Evolutionary conservation across 2,888 invertebrate genomes (phyloP), one percentile per base, ranked within the genome.

Genomic region (Rhorus exstirpatorius): DNA sequence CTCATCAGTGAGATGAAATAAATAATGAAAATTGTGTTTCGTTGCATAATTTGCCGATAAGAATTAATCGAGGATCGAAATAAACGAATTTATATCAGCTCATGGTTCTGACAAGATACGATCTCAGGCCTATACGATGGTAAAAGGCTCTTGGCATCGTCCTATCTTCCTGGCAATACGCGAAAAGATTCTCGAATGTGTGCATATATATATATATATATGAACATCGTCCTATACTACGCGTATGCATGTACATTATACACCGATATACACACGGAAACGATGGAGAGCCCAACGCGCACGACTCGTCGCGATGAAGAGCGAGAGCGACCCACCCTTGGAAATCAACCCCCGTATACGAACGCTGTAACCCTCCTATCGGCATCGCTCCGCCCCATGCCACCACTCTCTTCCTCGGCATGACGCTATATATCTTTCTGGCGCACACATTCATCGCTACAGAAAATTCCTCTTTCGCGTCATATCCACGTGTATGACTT

Each of bases 361-460:
- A 87, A 88, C 89, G 89, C 89, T 90, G 89, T 90, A 90, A 89
- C 91, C 92, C 91, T 92, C 92, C 90, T 87, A 89, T 89, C 88
- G 87, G 77, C 85, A 87, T 90, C 87, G 92, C 91, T 89, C 92
- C 92, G 92, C 92, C 92, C 90, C 88, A 83, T 88, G 81, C 90
- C 86, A 88, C 89, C 87, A 87, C 89, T 88, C 87, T 86, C 79
- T 84, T 74, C 71, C 65, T 68, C 60, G 35, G 46, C 35, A 63
- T n/a, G n/a, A 71, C 61, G 60, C 41, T 35, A 49, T 61, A 77
- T 60, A 60, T 84, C 78, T 68, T 70, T 41, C 72, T 72, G 74
- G 46, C 46, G 65, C 68, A 74, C 61, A 74, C 24, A 58, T 68
- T 46, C 51, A 7, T 31, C 49, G 19, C 46, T 17, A 46, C 10